Evolutionary conservation across 2,888 invertebrate species (phyloP).

Genomic region (Hirtodrosophila histrioides): DNA sequence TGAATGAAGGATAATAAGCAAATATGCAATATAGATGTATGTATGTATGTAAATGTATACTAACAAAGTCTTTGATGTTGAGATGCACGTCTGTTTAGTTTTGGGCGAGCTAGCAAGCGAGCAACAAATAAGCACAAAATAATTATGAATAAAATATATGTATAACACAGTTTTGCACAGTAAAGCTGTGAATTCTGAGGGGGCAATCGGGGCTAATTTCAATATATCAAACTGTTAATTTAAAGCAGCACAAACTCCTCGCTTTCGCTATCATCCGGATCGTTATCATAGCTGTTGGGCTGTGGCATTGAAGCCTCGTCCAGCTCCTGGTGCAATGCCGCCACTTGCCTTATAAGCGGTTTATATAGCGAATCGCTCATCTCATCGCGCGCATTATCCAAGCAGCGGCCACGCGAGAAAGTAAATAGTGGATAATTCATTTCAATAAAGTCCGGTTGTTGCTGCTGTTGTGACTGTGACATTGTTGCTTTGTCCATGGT

Average conservation of each 20-base stretch:
- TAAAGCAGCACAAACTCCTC: slow-evolving; percentile 90
- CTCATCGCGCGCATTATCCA: slow-evolving; percentile 84
- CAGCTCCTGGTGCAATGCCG: slow-evolving; percentile 86
- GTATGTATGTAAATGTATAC: slow-evolving; percentile 39
- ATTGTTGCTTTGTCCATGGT: slow-evolving; percentile 62
- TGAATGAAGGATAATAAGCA: slow-evolving; percentile 38
- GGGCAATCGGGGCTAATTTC: slow-evolving; percentile 19
- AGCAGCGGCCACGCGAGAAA: slow-evolving; percentile 89
- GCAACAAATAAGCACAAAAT: slow-evolving; percentile 37
- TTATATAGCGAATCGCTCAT: slow-evolving; percentile 85
- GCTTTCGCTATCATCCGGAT: slow-evolving; percentile 86
- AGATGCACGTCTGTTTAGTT: slow-evolving; percentile 67
- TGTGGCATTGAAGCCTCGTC: slow-evolving; percentile 70
- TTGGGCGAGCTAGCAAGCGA: slow-evolving; percentile 59
- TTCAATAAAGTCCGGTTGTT: slow-evolving; percentile 83
- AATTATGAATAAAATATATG: slow-evolving; percentile 21
- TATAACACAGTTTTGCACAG: slow-evolving; percentile 62
- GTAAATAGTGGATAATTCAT: slow-evolving; percentile 92
- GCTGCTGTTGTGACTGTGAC: slow-evolving; percentile 40
- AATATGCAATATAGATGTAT: slow-evolving; percentile 36
- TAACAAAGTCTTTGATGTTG: slow-evolving; percentile 78
- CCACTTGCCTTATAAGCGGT: slow-evolving; percentile 86
- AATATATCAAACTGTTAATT: slow-evolving; percentile 8
- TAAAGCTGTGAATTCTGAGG: slow-evolving; percentile 3
- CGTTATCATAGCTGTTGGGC: slow-evolving; percentile 85